Evolutionary conservation across 1,140 invertebrate genomes (phyloP).

Genomic region (Camponotus pennsylvanicus): DNA sequence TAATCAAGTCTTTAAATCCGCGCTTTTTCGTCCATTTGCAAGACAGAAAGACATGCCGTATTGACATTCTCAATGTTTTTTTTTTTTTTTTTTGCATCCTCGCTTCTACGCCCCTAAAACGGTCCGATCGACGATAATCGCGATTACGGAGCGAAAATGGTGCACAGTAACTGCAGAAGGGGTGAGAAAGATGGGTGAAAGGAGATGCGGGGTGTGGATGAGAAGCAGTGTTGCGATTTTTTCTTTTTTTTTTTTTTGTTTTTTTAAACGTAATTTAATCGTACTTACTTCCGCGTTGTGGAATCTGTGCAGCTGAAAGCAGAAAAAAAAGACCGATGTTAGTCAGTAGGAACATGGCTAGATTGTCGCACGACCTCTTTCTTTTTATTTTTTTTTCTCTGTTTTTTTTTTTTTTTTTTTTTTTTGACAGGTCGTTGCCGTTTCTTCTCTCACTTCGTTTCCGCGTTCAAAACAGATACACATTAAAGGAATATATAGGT

Average conservation of each 20-base stretch:
- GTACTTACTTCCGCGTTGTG: conserved; percentile 94
- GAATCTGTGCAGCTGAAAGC: conserved; percentile 95
- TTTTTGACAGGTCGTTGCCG: conserved; percentile 30
- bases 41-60: background rate
- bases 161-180: background rate
- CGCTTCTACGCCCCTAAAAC: background rate
- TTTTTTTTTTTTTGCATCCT: conserved; percentile 4
- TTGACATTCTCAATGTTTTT: conserved; percentile 17
- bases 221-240: conserved; percentile 14
- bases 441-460: conserved; percentile 18
- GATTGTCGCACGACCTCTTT: conserved; percentile 55
- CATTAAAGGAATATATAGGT: conserved; percentile 80
- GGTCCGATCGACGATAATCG: conserved; percentile 57
- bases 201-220: too few species aligned
- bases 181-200: background rate
- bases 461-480: conserved; percentile 74
- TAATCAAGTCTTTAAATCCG: conserved; percentile 16
- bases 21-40: background rate
- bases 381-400: background rate
- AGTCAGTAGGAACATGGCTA: conserved; percentile 71
- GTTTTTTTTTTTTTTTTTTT: background rate
- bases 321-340: conserved; percentile 85
- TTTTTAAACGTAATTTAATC: conserved; percentile 67
- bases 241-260: background rate
- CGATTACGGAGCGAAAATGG: conserved; percentile 47